A percentile compares a stretch with the other conserved stretches of the same genome.
Conservation (phyloP, 1,140 invertebrate genomes). For the Atta texana region DNA sequence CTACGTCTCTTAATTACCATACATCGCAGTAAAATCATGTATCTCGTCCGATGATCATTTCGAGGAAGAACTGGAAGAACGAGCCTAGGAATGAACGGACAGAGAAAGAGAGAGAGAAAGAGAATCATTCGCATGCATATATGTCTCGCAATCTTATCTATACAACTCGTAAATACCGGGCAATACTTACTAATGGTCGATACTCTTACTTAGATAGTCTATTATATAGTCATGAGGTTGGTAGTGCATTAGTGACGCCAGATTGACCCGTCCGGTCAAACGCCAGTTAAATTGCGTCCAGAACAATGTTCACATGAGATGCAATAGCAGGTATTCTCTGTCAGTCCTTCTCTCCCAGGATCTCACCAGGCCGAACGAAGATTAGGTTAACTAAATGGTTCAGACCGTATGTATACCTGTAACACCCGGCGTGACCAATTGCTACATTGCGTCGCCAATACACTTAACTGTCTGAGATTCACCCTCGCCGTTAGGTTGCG, state of each 20-base stretch:
- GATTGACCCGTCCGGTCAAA: conserved; percentile 74
- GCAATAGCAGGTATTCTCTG: conserved; percentile 27
- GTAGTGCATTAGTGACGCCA: conserved; percentile 77
- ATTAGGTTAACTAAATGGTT: conserved; percentile 75
- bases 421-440: conserved; percentile 68
- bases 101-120: neutral
- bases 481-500: conserved; percentile 30
- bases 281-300: conserved; percentile 71
- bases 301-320: conserved; percentile 66
- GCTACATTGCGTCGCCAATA: conserved; percentile 38
- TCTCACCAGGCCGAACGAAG: conserved; percentile 43
- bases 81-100: neutral
- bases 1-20: conserved; percentile 63
- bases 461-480: conserved; percentile 37
- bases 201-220: conserved; percentile 71
- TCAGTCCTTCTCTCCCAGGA: neutral
- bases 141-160: conserved; percentile 68
- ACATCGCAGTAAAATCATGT: conserved; percentile 65
- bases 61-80: conserved; percentile 43
- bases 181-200: conserved; percentile 60
- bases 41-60: conserved; percentile 47
- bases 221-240: conserved; percentile 74
- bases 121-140: conserved; percentile 64
- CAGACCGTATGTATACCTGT: conserved; percentile 43
- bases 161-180: conserved; percentile 74